These are phyloP conservation scores for Hipposideros larvatus DNA, from an alignment of 2,797 vertebrate genomes.

Conservation along the genomic window DNA sequence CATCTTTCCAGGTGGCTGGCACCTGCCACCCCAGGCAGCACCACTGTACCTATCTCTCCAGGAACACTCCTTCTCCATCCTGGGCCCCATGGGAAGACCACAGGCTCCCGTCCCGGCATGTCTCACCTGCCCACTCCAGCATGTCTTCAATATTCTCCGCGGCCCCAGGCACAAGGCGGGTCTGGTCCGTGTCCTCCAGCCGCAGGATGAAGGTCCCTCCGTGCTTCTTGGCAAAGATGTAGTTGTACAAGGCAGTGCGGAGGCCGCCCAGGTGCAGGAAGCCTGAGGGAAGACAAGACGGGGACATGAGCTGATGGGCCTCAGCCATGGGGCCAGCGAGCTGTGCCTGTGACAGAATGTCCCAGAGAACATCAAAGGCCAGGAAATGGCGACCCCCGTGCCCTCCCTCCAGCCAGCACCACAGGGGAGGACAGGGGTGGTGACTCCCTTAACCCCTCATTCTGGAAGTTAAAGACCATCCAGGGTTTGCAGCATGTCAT, in stretches of 20 bases:
- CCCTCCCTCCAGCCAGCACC: neutral
- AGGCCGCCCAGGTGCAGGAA: slow-evolving; percentile 96
- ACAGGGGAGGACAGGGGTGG: neutral
- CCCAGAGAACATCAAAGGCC: neutral
- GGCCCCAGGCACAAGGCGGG: slow-evolving; percentile 92
- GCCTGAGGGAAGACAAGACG: slow-evolving; percentile 86
- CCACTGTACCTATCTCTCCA: neutral
- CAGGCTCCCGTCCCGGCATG: neutral
- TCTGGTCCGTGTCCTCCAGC: slow-evolving; percentile 96
- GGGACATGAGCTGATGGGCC: neutral
- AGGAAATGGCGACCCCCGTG: neutral
- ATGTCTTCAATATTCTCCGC: slow-evolving; percentile 95
- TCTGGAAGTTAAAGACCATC: neutral
- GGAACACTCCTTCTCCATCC: neutral
- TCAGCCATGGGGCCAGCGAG: neutral
- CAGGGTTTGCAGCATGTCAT: neutral
- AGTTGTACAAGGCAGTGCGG: slow-evolving; percentile 97
- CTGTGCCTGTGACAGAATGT: neutral
- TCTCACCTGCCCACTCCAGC: slow-evolving; percentile 96
- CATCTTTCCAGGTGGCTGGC: neutral
- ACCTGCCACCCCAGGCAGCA: neutral
- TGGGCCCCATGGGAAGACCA: rapidly evolving
- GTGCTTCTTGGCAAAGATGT: slow-evolving; percentile 94
- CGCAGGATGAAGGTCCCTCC: slow-evolving; percentile 93
- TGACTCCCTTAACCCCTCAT: neutral